Base-by-base conservation (phyloP, 2,888 invertebrate genomes). In the Drosophila austrosaltans region DNA sequence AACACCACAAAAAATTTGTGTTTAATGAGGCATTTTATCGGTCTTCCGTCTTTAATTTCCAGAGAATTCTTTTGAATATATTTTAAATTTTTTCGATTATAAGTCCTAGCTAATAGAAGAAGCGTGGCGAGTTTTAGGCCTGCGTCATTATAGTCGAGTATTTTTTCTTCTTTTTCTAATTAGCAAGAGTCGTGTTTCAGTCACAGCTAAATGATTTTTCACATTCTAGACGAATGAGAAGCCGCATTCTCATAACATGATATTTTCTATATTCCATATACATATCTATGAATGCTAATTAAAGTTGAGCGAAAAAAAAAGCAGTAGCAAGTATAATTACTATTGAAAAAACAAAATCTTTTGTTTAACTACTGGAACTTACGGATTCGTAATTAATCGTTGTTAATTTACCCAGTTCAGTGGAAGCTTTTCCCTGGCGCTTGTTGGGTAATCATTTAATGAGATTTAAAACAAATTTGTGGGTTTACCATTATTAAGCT, bases 1-100 rank as follows among this genome's bases (percentile, higher is more conserved):
- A 12, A 66, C 59, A 75, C 78, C 82, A 70, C 70, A 73, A 79
- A 73, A 79, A 36, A 32, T 69, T 58, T 30, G 57, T 72, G 39
- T 36, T 42, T 63, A 66, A 63, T 64, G 20, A 66, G 42, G 59
- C 44, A 56, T 69, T 60, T 77, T 75, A 72, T 78, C 63, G 48
- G 22, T 36, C 53, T 57, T 25, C 20, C 2, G 3, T 28, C 7
- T 39, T 7, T 7, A 22, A 39, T 57, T 57, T 57, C 57, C n/a
- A 39, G 57, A 57, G 39, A 39, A 39, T 40, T 61, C 40, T 39
- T 56, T 16, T 25, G 12, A 30, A 10, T 6, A 36, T 36, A 28
- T n/a, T 32, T 32, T n/a, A 1, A n/a, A 7, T 6, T 28, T 39
- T 3, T 22, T 44, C 6, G n/a, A 32, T 28, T 3, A 12, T 28